Conservation (phyloP, 2,797 vertebrate genomes). For the Eulemur rubriventer region DNA sequence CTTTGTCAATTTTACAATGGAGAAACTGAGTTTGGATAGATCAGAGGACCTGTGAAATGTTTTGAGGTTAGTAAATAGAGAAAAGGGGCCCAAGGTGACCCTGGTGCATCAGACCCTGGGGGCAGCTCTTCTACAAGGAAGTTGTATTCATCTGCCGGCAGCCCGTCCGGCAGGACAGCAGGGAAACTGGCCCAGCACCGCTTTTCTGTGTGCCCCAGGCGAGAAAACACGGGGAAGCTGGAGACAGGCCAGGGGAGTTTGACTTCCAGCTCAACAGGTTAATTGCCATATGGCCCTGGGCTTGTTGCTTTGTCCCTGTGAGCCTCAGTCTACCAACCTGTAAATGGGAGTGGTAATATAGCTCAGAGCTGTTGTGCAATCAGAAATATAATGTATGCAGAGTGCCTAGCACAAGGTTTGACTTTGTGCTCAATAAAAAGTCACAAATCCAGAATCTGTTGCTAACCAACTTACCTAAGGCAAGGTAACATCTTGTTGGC, state of each 20-base stretch:
- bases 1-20: neutral
- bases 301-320: neutral
- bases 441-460: neutral
- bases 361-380: neutral
- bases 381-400: neutral
- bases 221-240: fast-evolving
- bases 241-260: too few relatives aligned
- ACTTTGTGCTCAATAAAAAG: neutral
- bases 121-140: fast-evolving
- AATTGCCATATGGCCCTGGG: neutral
- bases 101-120: neutral
- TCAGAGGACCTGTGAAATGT: neutral
- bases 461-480: neutral
- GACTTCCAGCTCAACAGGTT: neutral
- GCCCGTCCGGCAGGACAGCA: neutral
- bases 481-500: neutral
- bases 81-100: neutral
- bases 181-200: neutral
- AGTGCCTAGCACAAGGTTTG: neutral
- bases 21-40: neutral
- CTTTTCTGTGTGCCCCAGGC: neutral
- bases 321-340: neutral
- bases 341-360: neutral
- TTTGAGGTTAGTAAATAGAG: neutral
- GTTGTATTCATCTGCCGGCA: neutral